phyloP scores from a whole-genome alignment of 2,113 vertebrate genomes.

The Toxotes chatareus region DNA sequence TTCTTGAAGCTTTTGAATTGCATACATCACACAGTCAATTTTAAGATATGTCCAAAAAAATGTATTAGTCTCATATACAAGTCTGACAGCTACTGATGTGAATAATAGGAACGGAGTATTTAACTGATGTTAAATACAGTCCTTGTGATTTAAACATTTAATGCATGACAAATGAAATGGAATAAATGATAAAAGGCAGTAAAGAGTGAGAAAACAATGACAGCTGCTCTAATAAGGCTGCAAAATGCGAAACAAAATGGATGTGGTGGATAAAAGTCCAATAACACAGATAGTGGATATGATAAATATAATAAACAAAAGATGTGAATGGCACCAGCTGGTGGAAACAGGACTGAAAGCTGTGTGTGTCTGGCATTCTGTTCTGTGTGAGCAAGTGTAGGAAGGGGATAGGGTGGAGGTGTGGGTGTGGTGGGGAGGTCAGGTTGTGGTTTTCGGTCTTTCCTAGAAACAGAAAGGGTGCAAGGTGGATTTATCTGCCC shows the following conservation, averaged over 20 bases:
- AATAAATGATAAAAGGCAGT: not conserved
- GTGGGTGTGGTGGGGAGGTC: too few species aligned
- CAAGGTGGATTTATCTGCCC: not conserved
- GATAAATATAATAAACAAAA: slow-evolving; percentile 24
- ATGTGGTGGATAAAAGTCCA: slow-evolving; percentile 24
- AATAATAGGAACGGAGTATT: not conserved
- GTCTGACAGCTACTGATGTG: not conserved
- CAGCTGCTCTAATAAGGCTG: slow-evolving; percentile 3
- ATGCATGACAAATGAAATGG: not conserved
- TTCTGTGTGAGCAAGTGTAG: not conserved
- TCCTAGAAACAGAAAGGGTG: not conserved
- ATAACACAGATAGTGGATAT: slow-evolving; percentile 17
- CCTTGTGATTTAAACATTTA: not conserved
- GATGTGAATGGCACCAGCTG: slow-evolving; percentile 4
- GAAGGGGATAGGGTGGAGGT: not conserved
- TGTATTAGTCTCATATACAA: not conserved
- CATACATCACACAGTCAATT: not conserved
- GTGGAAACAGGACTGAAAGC: not conserved
- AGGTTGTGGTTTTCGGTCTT: too few species aligned
- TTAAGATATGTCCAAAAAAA: not conserved
- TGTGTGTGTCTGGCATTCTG: not conserved
- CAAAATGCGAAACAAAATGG: not conserved
- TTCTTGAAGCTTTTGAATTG: not conserved
- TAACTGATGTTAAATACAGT: not conserved
- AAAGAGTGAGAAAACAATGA: too few species aligned